These are phyloP conservation scores for Crotalus helleri DNA, from an alignment of 2,113 vertebrate species.

Conservation along the genomic window DNA sequence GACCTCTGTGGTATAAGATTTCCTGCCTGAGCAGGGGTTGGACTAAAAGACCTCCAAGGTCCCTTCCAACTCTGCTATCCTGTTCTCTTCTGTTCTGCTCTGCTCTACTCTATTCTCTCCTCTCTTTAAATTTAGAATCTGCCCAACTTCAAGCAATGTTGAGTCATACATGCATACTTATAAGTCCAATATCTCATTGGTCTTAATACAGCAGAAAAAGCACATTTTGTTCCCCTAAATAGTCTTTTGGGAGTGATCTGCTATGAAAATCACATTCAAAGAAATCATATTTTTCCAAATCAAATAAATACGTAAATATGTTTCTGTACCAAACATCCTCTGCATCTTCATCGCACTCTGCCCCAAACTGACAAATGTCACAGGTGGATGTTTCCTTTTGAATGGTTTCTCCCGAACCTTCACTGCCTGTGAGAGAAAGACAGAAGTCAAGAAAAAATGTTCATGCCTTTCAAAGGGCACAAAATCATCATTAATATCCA, in stretches of 20 bases:
- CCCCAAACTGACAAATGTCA: constrained; percentile 98
- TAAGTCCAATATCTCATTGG: neutral
- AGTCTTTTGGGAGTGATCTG: neutral
- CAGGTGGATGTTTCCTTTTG: constrained; percentile 98
- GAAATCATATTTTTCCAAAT: neutral
- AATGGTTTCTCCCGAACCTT: constrained; percentile 93
- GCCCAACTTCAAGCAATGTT: neutral
- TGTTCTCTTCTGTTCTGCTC: no score
- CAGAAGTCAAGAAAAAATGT: constrained; percentile 46
- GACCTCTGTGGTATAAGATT: no score
- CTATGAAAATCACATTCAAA: neutral
- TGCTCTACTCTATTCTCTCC: no score
- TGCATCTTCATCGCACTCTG: constrained; percentile 97
- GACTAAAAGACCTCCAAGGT: no score
- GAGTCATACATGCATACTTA: neutral
- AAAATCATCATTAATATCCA: neutral
- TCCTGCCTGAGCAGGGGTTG: no score
- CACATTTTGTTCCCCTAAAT: neutral
- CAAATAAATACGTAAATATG: constrained; percentile 28
- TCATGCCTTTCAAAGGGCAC: neutral
- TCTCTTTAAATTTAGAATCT: neutral
- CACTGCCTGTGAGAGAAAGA: constrained; percentile 77
- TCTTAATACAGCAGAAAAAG: neutral
- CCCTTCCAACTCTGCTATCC: no score
- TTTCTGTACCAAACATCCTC: constrained; percentile 93